Evolutionary conservation across 2,797 vertebrate genomes (phyloP).

Genomic region (Rhynchotus rufescens): DNA sequence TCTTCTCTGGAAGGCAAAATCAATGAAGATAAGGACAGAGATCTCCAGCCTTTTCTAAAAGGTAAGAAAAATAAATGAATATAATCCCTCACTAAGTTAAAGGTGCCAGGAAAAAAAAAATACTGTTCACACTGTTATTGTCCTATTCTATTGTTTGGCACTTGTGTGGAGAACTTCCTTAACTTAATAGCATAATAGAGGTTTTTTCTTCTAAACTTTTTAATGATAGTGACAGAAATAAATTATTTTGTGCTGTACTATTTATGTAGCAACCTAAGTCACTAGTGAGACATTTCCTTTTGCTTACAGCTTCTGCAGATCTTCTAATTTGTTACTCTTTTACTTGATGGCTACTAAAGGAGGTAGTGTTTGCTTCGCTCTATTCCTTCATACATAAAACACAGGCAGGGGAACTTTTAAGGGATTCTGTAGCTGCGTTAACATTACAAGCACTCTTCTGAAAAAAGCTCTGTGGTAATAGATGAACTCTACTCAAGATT

Average conservation of each 20-base stretch:
- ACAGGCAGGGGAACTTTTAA: neutral
- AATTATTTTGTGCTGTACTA: accelerated
- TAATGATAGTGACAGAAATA: neutral
- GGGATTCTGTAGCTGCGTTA: neutral
- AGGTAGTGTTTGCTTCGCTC: neutral
- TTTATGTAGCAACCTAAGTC: neutral
- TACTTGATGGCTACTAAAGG: neutral
- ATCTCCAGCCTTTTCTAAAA: conserved; percentile 79
- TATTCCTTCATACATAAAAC: neutral
- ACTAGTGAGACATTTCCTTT: neutral
- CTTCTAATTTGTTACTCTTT: neutral
- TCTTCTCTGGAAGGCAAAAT: conserved; percentile 83
- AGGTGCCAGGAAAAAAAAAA: neutral
- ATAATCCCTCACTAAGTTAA: conserved; percentile 60
- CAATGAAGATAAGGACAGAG: conserved; percentile 77
- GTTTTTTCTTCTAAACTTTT: neutral
- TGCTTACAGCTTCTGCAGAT: conserved; percentile 7
- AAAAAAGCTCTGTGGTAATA: neutral
- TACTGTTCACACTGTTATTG: neutral
- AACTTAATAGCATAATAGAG: neutral
- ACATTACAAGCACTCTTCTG: neutral
- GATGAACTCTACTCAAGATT: neutral
- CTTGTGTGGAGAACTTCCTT: neutral
- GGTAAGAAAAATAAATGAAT: conserved; percentile 76
- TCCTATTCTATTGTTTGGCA: neutral